These are phyloP conservation scores for Netelia fuscicornis DNA, from an alignment of 2,888 invertebrate species.

Conservation along the genomic window DNA sequence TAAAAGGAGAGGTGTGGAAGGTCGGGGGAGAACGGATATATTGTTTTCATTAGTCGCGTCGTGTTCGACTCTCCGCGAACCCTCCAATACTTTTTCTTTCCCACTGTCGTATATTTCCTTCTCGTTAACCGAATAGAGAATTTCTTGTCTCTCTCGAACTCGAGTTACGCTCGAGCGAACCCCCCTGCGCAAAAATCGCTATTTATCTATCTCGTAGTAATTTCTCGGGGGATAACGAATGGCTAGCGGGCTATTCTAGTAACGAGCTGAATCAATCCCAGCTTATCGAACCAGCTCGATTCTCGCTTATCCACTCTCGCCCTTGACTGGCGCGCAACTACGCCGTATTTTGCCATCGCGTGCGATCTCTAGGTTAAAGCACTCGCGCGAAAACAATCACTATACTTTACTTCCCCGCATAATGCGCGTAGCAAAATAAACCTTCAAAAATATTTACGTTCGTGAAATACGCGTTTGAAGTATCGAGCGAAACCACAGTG, in stretches of 20 bases:
- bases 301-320: constrained; percentile 42
- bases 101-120: neutral
- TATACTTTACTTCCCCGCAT: too few relatives aligned
- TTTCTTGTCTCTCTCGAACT: constrained; percentile 23
- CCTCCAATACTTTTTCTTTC: constrained; percentile 42
- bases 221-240: constrained; percentile 62
- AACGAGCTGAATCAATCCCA: constrained; percentile 64
- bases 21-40: constrained; percentile 55
- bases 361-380: neutral
- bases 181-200: neutral
- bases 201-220: constrained; percentile 52
- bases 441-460: too few relatives aligned
- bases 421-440: too few relatives aligned
- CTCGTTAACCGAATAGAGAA: constrained; percentile 6
- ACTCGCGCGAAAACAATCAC: too few relatives aligned
- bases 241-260: constrained; percentile 35
- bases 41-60: constrained; percentile 68
- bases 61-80: constrained; percentile 42
- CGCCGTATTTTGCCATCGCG: neutral
- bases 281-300: constrained; percentile 57
- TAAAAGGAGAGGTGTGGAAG: constrained; percentile 41
- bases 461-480: too few relatives aligned
- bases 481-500: too few relatives aligned
- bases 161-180: neutral
- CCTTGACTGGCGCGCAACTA: neutral